Evolutionary conservation across 2,113 vertebrate species (phyloP), one percentile per base, ranked within the genome.

Genomic region (Dryoscopus gambensis): DNA sequence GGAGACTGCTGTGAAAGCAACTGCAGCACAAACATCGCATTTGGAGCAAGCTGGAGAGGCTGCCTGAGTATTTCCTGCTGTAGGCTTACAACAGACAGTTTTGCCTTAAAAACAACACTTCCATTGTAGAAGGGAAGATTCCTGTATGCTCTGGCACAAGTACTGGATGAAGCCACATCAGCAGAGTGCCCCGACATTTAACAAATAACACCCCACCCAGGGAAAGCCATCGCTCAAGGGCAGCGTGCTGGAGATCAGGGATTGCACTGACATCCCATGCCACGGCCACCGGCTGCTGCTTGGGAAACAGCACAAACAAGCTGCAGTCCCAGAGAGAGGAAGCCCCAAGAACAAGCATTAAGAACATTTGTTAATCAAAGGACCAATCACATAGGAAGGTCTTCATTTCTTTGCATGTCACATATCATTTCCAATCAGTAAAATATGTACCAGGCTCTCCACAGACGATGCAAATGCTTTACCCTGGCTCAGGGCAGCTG

Each of bases 311-410:
- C 63, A 53, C 64, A 55, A 73, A 46, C 27, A 9, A 30, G 53
- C 63, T 57, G 50, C 27, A 75, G 70, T 2, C 53, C 47, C 68
- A 69, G 10, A 13, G 53, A 87, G 74, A 82, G 39, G 50, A 87
- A 86, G 37, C 56, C 69, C 42, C 37, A 20, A 40, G 47, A 93
- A 75, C 12, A 89, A 83, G 22, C 13, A 87, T 46, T 53, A 52
- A 30, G 55, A 90, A 37, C 9, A 95, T 97, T 96, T 97, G 97
- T 87, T 97, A 97, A 95, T 67, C 97, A 97, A 97, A 97, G 57
- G 69, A 65, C 19, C 77, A 95, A 87, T 53, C 53, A 40, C 12
- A 74, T 15, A 84, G 55, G 23, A 70, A 86, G 40, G 10, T 47
- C 82, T 82, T 91, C 0, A 28, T 65, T 92, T 87, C 55, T 94